Evolutionary conservation across 2,797 vertebrate genomes (phyloP).

Genomic region (Catharus ustulatus): DNA sequence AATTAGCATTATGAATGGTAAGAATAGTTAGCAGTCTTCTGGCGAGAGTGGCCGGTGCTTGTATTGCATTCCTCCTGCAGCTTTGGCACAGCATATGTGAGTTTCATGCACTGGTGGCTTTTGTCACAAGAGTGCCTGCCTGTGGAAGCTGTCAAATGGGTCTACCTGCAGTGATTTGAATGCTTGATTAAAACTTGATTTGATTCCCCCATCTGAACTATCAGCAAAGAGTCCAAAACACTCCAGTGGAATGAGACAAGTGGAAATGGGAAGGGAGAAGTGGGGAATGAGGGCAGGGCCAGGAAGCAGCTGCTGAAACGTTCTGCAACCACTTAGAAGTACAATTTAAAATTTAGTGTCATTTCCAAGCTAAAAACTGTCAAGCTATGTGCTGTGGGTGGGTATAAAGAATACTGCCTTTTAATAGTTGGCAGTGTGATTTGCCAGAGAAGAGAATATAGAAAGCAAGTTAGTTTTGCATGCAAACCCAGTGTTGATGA

Average conservation of each 20-base stretch:
- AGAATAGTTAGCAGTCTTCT: not conserved
- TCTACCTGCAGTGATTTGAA: slow-evolving; percentile 33
- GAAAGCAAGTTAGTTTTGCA: not conserved
- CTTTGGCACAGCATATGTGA: not conserved
- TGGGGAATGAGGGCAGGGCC: not conserved
- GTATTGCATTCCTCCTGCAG: not conserved
- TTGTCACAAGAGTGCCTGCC: not conserved
- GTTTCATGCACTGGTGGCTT: not conserved
- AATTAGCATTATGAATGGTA: not conserved
- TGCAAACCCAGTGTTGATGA: not conserved
- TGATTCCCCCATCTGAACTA: not conserved
- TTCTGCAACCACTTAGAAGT: not conserved
- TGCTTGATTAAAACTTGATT: slow-evolving; percentile 29
- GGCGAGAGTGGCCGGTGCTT: not conserved
- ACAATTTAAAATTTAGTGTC: not conserved
- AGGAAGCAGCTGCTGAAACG: not conserved
- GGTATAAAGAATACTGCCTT: not conserved
- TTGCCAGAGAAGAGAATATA: not conserved
- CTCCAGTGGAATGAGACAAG: not conserved
- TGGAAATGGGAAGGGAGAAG: not conserved
- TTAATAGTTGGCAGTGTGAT: not conserved
- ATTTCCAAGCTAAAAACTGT: not conserved
- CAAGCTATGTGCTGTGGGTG: not conserved
- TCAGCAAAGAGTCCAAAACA: not conserved
- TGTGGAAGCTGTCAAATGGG: not conserved